Conservation (phyloP, 2,113 vertebrate species). For the Corythoichthys haematopterus region DNA sequence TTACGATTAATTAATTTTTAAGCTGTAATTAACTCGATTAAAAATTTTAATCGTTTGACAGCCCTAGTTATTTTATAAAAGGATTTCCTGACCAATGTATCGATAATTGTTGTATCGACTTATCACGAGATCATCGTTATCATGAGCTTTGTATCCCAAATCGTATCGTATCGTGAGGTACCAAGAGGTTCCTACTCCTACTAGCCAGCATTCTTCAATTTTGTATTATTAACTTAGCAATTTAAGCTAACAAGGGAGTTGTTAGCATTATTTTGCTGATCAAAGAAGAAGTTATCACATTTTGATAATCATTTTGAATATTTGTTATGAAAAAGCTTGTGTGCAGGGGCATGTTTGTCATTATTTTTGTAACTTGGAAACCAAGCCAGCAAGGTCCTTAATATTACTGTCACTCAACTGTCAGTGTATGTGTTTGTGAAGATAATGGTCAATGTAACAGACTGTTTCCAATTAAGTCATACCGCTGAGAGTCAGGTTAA, state of each 20-base stretch:
- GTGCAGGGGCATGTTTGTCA: not conserved
- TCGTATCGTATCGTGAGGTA: too few species aligned
- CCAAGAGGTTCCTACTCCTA: too few species aligned
- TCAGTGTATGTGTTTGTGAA: not conserved
- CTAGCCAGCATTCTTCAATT: too few species aligned
- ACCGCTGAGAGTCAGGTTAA: conserved; percentile 58
- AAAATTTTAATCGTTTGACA: too few species aligned
- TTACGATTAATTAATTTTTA: too few species aligned
- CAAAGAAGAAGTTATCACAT: not conserved
- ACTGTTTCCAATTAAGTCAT: conserved; percentile 61
- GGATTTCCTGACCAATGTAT: too few species aligned
- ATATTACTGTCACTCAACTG: not conserved
- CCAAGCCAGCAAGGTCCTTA: not conserved
- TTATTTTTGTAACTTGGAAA: not conserved
- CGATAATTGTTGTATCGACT: too few species aligned
- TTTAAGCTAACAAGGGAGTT: not conserved
- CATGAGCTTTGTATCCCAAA: not conserved
- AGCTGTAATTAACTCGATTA: too few species aligned
- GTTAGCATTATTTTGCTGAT: too few species aligned
- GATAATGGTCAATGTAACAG: not conserved
- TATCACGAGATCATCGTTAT: too few species aligned
- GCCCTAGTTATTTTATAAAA: too few species aligned
- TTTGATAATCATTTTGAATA: not conserved
- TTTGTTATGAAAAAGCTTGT: not conserved
- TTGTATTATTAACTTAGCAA: not conserved